These are phyloP conservation scores for Sarcophaga caerulescens DNA, from an alignment of 2,888 invertebrate species.

Conservation along the genomic window DNA sequence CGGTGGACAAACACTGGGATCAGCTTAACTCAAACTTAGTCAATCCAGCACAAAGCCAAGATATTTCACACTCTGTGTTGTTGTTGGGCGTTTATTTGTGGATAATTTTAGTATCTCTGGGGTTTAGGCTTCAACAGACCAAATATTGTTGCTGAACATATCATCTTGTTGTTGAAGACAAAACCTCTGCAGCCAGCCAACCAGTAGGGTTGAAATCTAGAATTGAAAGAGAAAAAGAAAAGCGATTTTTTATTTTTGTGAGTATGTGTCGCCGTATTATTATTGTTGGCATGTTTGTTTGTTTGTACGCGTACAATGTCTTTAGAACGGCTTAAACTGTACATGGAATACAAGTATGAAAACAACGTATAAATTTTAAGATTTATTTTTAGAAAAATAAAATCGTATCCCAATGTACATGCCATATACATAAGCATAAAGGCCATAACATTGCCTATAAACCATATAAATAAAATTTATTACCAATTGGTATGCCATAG, in stretches of 20 bases:
- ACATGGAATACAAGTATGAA: constrained; percentile 28
- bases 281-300: constrained; percentile 19
- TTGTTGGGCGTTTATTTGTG: constrained; percentile 21
- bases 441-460: too few relatives aligned
- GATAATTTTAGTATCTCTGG: constrained; percentile 35
- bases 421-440: too few relatives aligned
- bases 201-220: constrained; percentile 22
- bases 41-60: constrained; percentile 12
- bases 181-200: not conserved
- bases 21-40: constrained; percentile 20
- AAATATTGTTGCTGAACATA: not conserved
- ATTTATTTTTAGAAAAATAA: constrained; percentile 56
- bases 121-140: not conserved
- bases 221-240: too few relatives aligned
- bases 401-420: constrained; percentile 19
- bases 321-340: constrained; percentile 56
- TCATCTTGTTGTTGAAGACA: not conserved
- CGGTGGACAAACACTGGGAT: constrained; percentile 11
- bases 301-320: not conserved
- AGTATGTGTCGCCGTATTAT: not conserved
- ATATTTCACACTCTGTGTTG: not conserved
- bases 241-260: constrained; percentile 7
- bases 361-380: not conserved
- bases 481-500: constrained; percentile 41
- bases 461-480: constrained; percentile 59